Conservation (phyloP, 2,113 vertebrate genomes). For the Anguilla rostrata region DNA sequence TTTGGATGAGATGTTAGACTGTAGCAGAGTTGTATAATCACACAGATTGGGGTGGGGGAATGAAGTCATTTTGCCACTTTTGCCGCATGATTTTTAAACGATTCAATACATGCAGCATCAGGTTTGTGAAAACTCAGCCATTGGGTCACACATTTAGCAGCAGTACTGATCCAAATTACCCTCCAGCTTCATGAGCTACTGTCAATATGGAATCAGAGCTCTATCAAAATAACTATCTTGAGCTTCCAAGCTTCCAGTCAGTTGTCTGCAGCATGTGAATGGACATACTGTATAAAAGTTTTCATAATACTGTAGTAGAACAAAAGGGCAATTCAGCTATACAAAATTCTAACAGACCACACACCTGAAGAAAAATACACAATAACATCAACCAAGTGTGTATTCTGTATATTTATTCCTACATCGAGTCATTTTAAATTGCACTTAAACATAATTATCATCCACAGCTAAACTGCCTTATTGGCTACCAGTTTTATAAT, state of each 20-base stretch:
- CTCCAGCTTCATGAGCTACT: not conserved
- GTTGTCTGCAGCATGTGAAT: not conserved
- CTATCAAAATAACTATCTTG: not conserved
- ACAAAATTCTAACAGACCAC: not conserved
- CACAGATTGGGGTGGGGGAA: not conserved
- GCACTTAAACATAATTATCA: not conserved
- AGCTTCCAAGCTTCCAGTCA: not conserved
- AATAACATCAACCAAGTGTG: not conserved
- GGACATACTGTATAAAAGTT: not conserved
- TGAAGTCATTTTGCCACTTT: not conserved
- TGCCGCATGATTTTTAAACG: constrained; percentile 17
- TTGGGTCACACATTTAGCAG: constrained; percentile 10
- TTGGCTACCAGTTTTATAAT: not conserved
- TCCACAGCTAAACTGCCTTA: not conserved
- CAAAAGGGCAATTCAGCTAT: constrained; percentile 2
- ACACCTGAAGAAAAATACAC: not conserved
- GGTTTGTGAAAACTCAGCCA: constrained; percentile 8
- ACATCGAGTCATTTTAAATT: not conserved
- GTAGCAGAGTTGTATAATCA: not conserved
- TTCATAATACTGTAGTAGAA: not conserved
- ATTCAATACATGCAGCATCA: not conserved
- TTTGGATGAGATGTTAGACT: too few species aligned
- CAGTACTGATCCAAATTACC: constrained; percentile 3
- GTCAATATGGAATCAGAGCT: not conserved
- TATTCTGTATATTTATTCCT: not conserved